Evolutionary conservation across 2,113 vertebrate species (phyloP).

Genomic region (Gila orcuttii): DNA sequence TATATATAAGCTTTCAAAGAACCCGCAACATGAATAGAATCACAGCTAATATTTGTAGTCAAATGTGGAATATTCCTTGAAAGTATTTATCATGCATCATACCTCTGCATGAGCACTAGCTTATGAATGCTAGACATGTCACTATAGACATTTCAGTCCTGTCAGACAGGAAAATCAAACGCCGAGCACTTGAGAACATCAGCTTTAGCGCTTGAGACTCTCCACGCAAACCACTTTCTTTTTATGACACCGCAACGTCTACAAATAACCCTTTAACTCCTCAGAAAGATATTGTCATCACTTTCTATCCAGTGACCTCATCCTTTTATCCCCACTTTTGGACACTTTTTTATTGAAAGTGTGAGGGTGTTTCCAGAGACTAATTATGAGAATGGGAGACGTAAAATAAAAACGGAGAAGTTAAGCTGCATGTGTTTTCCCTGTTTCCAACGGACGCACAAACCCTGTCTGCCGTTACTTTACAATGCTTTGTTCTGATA

Average conservation of each 20-base stretch:
- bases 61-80: not conserved
- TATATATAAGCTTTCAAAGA: too few species aligned
- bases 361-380: slow-evolving; percentile 70
- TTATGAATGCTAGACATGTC: slow-evolving; percentile 35
- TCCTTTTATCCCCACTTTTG: slow-evolving; percentile 63
- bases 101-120: not conserved
- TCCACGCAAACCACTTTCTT: slow-evolving; percentile 57
- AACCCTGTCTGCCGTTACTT: not conserved
- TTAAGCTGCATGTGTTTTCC: slow-evolving; percentile 15
- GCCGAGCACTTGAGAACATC: slow-evolving; percentile 9
- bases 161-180: slow-evolving; percentile 23
- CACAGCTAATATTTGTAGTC: not conserved
- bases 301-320: slow-evolving; percentile 60
- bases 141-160: not conserved
- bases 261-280: slow-evolving; percentile 65
- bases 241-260: slow-evolving; percentile 58
- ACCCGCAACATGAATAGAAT: not conserved
- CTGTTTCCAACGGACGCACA: slow-evolving; percentile 21
- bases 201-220: slow-evolving; percentile 53
- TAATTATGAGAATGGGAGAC: slow-evolving; percentile 60
- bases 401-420: slow-evolving; percentile 26
- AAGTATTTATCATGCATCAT: slow-evolving; percentile 1
- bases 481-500: slow-evolving; percentile 25
- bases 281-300: slow-evolving; percentile 66
- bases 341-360: slow-evolving; percentile 64